Evolutionary conservation across 2,113 vertebrate species (phyloP), one percentile per base, ranked within the genome.

Genomic region (Salvelinus namaycush): DNA sequence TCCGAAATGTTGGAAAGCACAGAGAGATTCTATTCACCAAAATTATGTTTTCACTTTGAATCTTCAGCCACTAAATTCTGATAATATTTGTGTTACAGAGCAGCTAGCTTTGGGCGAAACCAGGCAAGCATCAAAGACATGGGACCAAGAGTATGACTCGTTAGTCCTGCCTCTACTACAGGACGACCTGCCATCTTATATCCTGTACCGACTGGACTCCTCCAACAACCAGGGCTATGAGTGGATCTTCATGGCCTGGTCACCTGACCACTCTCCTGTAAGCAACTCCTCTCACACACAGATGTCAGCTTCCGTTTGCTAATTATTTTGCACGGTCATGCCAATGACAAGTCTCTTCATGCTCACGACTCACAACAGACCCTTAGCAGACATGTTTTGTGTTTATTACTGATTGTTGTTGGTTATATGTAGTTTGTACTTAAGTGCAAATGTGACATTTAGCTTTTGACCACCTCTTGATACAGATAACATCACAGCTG

Each of bases 231-330:
- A 96, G 89, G 96, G 96, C 67, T 96, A 94, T 75, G 95, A 96
- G 70, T 97, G 96, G 96, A 90, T 97, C 84, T 95, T 97, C 83
- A 92, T 96, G 89, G 95, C 96, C 0, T 97, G 95, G 96, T 96
- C 96, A 76, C 96, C 96, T 73, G 96, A 97, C 85, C 86, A 93
- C 80, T 96, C 96, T 80, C 95, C 94, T 76, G 96, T 96, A 90
- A 94, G 95, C 94, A 18, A 14, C 29, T 34, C 16, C 3, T 34
- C 67, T 16, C 5, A 54, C 51, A 14, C 49, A 18, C 3, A 54
- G 51, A 54, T 54, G 14, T 54, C 49, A 68, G 2, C 29, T 68
- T 68, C 66, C 20, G 8, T 39, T 14, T 31, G 24, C 26, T 14
- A 18, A 67, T 67, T 26, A 67, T 26, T 13, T 31, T 16, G 26